Evolutionary conservation across 1,140 invertebrate genomes (phyloP).

Genomic region (Xylocopa sonorina): DNA sequence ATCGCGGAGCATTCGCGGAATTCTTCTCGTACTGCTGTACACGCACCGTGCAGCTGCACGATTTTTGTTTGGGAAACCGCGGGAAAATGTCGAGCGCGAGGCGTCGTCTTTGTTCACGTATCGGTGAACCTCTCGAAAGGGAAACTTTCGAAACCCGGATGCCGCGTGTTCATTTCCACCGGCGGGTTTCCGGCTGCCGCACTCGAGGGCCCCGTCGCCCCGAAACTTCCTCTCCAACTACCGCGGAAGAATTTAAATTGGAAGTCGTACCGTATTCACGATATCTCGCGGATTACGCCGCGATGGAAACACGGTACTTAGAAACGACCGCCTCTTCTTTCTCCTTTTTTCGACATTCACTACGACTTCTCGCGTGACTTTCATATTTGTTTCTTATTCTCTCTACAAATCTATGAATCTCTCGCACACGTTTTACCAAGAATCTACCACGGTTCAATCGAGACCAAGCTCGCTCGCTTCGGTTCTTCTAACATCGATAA

Average conservation of each 20-base stretch:
- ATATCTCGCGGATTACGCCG: neutral
- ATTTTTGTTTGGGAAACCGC: constrained; percentile 13
- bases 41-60: neutral
- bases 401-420: too few relatives aligned
- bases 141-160: constrained; percentile 35
- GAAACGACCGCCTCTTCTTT: too few relatives aligned
- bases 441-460: too few relatives aligned
- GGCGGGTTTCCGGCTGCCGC: constrained; percentile 3
- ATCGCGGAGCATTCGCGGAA: neutral
- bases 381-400: too few relatives aligned
- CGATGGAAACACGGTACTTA: neutral
- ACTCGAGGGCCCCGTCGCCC: neutral
- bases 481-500: too few relatives aligned
- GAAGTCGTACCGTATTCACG: neutral
- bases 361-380: too few relatives aligned
- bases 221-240: constrained; percentile 9
- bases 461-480: too few relatives aligned
- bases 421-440: too few relatives aligned
- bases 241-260: constrained; percentile 33
- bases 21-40: constrained; percentile 14
- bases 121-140: constrained; percentile 5
- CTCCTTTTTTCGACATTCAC: too few relatives aligned
- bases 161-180: constrained; percentile 42
- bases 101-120: constrained; percentile 35
- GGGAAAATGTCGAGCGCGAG: neutral